These are phyloP conservation scores for Agrotis ipsilon DNA, from an alignment of 2,888 invertebrate species.

Conservation along the genomic window DNA sequence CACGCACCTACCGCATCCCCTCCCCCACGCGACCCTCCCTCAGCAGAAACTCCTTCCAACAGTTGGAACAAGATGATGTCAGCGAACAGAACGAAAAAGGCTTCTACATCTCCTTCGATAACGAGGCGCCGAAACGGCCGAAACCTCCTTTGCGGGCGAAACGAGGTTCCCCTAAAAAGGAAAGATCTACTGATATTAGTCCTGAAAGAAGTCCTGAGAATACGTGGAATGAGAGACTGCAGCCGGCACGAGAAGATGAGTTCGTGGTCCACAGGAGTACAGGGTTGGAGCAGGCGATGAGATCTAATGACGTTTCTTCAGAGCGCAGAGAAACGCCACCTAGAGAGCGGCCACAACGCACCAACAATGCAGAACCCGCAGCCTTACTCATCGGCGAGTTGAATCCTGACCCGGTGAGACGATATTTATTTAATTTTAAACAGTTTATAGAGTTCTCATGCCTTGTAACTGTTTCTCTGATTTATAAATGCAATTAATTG, in stretches of 20 bases:
- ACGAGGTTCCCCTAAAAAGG: conserved; percentile 95
- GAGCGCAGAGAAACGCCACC: conserved; percentile 74
- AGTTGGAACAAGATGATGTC: conserved; percentile 81
- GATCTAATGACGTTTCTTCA: conserved; percentile 71
- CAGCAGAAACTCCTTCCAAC: conserved; percentile 94
- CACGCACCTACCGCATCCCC: conserved; percentile 96
- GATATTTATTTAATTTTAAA: neutral
- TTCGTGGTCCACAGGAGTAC: conserved; percentile 73
- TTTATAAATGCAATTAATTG: conserved; percentile 14
- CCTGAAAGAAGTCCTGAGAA: conserved; percentile 81
- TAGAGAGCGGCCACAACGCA: conserved; percentile 72
- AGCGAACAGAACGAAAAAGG: conserved; percentile 93
- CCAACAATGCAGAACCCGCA: conserved; percentile 78
- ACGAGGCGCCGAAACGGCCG: conserved; percentile 96
- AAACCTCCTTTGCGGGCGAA: conserved; percentile 96
- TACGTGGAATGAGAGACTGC: conserved; percentile 75
- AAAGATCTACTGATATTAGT: conserved; percentile 82
- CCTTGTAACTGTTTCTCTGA: neutral
- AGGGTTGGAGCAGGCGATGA: conserved; percentile 63
- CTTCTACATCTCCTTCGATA: conserved; percentile 98
- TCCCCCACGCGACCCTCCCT: conserved; percentile 95
- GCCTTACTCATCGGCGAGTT: conserved; percentile 86
- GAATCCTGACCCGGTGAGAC: conserved; percentile 84
- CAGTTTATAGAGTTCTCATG: neutral
- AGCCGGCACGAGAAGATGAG: conserved; percentile 70